Evolutionary conservation across 2,888 invertebrate species (phyloP).

Genomic region (Agonopterix arenella): DNA sequence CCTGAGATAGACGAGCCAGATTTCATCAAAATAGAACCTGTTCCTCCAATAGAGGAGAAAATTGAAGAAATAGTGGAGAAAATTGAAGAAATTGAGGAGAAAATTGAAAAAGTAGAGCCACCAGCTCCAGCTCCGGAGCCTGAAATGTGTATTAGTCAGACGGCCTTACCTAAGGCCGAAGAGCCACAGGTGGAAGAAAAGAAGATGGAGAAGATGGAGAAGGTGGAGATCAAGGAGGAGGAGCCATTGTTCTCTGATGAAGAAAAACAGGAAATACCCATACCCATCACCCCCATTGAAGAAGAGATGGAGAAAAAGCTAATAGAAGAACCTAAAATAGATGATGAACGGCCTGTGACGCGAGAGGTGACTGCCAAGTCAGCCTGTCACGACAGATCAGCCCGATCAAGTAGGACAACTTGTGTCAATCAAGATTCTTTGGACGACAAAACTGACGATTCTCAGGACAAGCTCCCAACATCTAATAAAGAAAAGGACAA

Average conservation of each 20-base stretch:
- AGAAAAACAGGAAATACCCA: conserved; percentile 26
- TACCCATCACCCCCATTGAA: conserved; percentile 13
- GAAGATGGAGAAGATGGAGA: conserved; percentile 13
- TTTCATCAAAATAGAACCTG: conserved; percentile 39
- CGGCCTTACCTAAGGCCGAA: conserved; percentile 3
- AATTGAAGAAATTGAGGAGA: conserved; percentile 17
- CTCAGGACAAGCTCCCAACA: conserved; percentile 58
- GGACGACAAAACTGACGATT: conserved; percentile 71
- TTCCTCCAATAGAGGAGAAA: conserved; percentile 23
- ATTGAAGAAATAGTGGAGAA: conserved; percentile 31
- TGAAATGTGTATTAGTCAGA: conserved; percentile 14
- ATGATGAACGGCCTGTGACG: conserved; percentile 39
- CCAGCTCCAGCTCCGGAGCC: conserved; percentile 8
- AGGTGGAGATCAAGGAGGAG: conserved; percentile 13
- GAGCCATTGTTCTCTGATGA: conserved; percentile 30
- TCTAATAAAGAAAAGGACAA: conserved; percentile 59
- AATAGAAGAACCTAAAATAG: conserved; percentile 15
- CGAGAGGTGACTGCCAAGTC: conserved; percentile 57
- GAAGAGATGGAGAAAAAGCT: conserved; percentile 11
- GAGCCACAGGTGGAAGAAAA: conserved; percentile 30
- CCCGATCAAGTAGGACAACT: conserved; percentile 53
- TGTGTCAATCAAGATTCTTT: conserved; percentile 61
- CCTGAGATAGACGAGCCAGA: conserved; percentile 61
- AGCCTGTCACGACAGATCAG: conserved; percentile 63
- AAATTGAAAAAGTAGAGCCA: background rate